phyloP scores from a whole-genome alignment of 2,888 invertebrate genomes.

The Leptinotarsa peninsularis region DNA sequence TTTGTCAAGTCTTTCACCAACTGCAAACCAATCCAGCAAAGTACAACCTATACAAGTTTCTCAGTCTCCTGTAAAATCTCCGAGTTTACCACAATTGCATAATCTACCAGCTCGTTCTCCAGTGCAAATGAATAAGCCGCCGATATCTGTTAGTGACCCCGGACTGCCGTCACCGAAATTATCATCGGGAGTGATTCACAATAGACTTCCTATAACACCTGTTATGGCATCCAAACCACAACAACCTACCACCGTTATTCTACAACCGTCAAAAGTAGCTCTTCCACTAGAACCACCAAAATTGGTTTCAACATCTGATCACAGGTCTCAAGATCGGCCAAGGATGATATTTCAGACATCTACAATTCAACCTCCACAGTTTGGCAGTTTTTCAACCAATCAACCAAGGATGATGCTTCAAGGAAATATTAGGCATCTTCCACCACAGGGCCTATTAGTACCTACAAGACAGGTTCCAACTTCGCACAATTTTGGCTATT shows the following conservation, averaged over 20 bases:
- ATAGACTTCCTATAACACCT: constrained; percentile 71
- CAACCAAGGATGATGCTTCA: constrained; percentile 56
- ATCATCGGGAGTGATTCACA: constrained; percentile 60
- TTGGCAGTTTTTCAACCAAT: constrained; percentile 50
- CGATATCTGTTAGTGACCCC: constrained; percentile 39
- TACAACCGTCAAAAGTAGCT: constrained; percentile 63
- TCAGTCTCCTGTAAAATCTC: constrained; percentile 45
- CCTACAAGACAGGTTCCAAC: constrained; percentile 52
- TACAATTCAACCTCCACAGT: constrained; percentile 47
- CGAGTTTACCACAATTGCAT: constrained; percentile 49
- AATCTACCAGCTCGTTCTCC: constrained; percentile 57
- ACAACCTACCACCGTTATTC: constrained; percentile 66
- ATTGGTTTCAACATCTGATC: constrained; percentile 56
- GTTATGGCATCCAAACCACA: constrained; percentile 72
- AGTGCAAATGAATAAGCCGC: constrained; percentile 50
- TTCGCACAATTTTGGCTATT: constrained; percentile 46
- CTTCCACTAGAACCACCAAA: constrained; percentile 59
- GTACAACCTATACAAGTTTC: constrained; percentile 35
- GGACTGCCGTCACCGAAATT: constrained; percentile 46
- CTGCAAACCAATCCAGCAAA: constrained; percentile 44
- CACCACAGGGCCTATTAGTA: constrained; percentile 54
- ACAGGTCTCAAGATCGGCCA: constrained; percentile 60
- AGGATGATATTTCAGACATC: constrained; percentile 63
- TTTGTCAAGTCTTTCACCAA: constrained; percentile 46
- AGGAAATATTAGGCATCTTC: constrained; percentile 50